These are phyloP conservation scores for Ornithoptera priamus DNA, from an alignment of 2,888 invertebrate genomes.

Conservation along the genomic window DNA sequence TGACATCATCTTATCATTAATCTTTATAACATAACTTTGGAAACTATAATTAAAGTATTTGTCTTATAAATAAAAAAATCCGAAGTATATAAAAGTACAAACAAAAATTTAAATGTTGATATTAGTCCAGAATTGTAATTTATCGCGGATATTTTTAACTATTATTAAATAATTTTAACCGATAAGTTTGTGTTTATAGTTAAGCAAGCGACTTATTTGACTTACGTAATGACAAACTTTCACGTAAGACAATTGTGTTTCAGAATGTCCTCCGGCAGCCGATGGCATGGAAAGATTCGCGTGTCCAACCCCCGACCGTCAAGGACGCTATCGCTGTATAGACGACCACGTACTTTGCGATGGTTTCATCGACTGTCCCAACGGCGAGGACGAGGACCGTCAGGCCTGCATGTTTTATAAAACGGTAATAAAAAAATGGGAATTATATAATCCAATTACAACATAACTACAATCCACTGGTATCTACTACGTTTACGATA, in stretches of 20 bases:
- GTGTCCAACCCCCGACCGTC: conserved; percentile 93
- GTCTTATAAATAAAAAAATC: neutral
- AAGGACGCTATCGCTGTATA: conserved; percentile 96
- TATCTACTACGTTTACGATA: no score
- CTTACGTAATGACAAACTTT: neutral
- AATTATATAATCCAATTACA: neutral
- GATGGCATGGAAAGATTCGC: conserved; percentile 97
- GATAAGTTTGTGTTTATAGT: no score
- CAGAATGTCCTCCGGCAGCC: conserved; percentile 95
- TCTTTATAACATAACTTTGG: neutral
- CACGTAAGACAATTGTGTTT: conserved; percentile 44
- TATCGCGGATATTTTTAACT: no score
- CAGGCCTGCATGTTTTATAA: conserved; percentile 98
- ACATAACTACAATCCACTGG: neutral
- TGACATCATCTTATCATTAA: no score
- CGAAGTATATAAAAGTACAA: neutral
- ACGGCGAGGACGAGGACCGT: conserved; percentile 95
- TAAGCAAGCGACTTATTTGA: no score
- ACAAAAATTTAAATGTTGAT: neutral
- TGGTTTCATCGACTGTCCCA: conserved; percentile 96
- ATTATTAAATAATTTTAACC: no score
- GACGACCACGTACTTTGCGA: conserved; percentile 97
- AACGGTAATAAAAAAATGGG: conserved; percentile 84
- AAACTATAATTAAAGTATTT: neutral
- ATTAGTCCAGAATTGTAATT: no score